A percentile compares a stretch with the other conserved stretches of the same genome.
Conservation (phyloP, 2,797 vertebrate genomes). For the Premnoplex brunnescens region DNA sequence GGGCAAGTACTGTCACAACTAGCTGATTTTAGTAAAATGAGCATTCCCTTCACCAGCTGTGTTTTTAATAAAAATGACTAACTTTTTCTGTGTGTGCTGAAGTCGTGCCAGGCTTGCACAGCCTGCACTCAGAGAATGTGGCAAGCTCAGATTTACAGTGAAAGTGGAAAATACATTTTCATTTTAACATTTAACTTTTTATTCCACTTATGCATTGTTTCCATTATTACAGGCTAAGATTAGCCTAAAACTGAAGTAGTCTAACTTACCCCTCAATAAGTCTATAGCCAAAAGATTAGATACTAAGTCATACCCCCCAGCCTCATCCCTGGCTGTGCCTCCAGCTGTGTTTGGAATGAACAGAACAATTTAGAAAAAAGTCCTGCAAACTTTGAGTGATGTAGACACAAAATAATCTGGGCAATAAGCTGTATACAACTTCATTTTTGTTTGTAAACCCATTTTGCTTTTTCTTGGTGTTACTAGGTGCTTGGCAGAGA, state of each 20-base stretch:
- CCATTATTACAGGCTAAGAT: neutral
- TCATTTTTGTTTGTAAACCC: neutral
- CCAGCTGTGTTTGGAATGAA: neutral
- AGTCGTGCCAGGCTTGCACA: neutral
- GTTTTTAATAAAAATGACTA: slow-evolving; percentile 1
- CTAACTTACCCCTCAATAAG: neutral
- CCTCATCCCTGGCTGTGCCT: neutral
- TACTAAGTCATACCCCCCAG: fast-evolving
- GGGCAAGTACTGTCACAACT: neutral
- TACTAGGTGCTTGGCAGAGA: neutral
- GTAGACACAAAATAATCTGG: neutral
- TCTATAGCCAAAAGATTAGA: neutral
- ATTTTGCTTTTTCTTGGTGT: neutral
- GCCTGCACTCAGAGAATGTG: neutral
- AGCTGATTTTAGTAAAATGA: neutral
- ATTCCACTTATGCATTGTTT: slow-evolving; percentile 12
- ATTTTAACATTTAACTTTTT: neutral
- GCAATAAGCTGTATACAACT: neutral
- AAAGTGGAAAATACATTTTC: slow-evolving; percentile 47
- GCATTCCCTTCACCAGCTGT: neutral
- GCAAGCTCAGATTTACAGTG: neutral
- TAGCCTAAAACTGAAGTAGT: neutral
- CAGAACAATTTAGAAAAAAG: neutral
- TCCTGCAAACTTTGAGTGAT: neutral
- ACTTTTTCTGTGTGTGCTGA: slow-evolving; percentile 16